Evolutionary conservation across 2,797 vertebrate genomes (phyloP), one percentile per base, ranked within the genome.

Genomic region (Picus viridis): DNA sequence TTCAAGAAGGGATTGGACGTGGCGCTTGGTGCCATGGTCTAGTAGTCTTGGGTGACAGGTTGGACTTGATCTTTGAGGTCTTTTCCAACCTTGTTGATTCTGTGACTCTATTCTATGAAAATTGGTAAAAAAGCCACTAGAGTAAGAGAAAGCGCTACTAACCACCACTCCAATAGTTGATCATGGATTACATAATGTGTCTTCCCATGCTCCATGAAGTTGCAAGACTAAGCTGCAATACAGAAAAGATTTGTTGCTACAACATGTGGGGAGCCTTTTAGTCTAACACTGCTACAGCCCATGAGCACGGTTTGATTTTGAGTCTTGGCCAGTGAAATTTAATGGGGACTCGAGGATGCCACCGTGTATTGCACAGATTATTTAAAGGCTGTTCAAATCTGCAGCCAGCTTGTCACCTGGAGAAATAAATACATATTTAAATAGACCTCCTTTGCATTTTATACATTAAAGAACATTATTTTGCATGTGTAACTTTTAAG

Each of bases 351-450:
- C 8, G 3, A 69, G 73, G 58, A 69, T 82, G 68, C 47, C 59
- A 49, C 84, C 49, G 47, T 45, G 78, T 17, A 27, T 15, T 18
- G 62, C 47, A 79, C 24, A 10, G 24, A 63, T 91, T 89, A 89
- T 79, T 65, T 83, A 86, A 89, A 93, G 73, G 82, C 59, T 79
- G 76, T 61, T 89, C 74, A 81, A 88, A 93, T 59, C 61, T 14
- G 36, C 26, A 90, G 76, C n/a, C 61, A 32, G 51, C 57, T 64
- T 84, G 64, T 56, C 86, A 94, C 67, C 41, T 75, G 41, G 6
- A 81, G n/a, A 92, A 87, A 92, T 18, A 82, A 3, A 53, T 30
- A 62, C 41, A 18, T 39, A 67, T 72, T 88, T 65, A 83, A 92
- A 88, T 6, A 89, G 74, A 30, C 6, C 39, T 86, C 65, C 70